Evolutionary conservation across 92 coral and sea anemone genomes (phyloP), one percentile per base, ranked within the genome.

Genomic region (Bergia puertoricense): DNA sequence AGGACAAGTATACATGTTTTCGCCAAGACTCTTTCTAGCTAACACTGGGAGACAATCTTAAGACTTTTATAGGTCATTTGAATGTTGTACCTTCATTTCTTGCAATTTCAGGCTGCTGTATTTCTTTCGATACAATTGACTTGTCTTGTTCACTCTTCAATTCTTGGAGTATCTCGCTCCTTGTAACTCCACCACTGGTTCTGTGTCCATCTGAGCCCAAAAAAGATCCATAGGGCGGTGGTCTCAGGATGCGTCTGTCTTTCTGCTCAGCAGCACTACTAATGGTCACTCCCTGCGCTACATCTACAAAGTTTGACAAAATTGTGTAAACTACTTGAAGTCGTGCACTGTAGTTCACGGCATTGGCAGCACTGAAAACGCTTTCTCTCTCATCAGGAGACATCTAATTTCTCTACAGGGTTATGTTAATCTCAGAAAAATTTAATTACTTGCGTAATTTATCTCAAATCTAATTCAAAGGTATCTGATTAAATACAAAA

Each of bases 241-340:
- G 85, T 37, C 85, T 81, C 71, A 57, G 74, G 48, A 80, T 80
- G 42, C 45, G 72, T 80, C 85, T 38, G 73, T 80, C 85, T 39
- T 54, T 80, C 3, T 80, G 67, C 45, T 39, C 45, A 6, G 36
- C 43, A 15, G 38, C 11, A 39, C 85, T 80, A 30, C 72, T 80
- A 51, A 41, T 40, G 30, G 85, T 18, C 45, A 6, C 45, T 39
- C 48, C 85, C 30, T 57, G 85, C 1, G 76, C 54, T 82, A 59
- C 54, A 30, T 68, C 86, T 62, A 16, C 8, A 3, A 0, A 14
- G 7, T 15, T 8, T 18, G 7, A 62, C 5, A 22, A 62, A 62
- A 20, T 7, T 62, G 69, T 16, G 69, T 18, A 62, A 57, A 18
- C 6, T 62, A 62, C n/a, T 62, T 18, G 3, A 3, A 18, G 18